A percentile compares a stretch with the other conserved stretches of the same genome.
Conservation (phyloP, 2,797 vertebrate species). For the Danionella dracula region DNA sequence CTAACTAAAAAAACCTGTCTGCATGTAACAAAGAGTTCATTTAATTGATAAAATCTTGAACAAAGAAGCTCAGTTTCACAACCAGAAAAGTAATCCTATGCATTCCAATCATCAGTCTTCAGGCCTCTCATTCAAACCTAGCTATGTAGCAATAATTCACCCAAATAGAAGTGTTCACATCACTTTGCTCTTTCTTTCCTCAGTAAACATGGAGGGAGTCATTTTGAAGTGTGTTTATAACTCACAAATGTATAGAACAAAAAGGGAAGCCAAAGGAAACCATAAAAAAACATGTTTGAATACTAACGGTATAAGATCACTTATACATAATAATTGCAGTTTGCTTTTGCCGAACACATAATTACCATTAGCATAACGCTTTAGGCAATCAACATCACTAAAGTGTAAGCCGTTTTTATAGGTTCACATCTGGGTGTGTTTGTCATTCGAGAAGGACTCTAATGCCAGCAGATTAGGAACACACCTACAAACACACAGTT, state of each 20-base stretch:
- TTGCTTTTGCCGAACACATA: conserved; percentile 5
- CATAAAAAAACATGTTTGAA: too few relatives aligned
- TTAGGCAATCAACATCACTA: not conserved
- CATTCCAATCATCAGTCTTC: conserved; percentile 60
- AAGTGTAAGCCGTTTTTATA: not conserved
- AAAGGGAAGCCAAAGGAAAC: too few relatives aligned
- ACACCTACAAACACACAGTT: not conserved
- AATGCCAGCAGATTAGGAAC: conserved; percentile 10
- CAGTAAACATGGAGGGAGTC: too few relatives aligned
- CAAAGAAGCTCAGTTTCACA: not conserved
- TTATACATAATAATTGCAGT: not conserved
- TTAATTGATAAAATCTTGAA: conserved; percentile 17
- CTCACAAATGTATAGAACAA: too few relatives aligned
- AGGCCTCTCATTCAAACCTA: conserved; percentile 57
- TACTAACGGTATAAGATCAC: too few relatives aligned
- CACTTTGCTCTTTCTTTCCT: too few relatives aligned
- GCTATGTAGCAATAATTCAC: conserved; percentile 56
- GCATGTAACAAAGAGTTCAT: not conserved
- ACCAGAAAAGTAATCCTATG: conserved; percentile 17
- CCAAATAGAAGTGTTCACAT: too few relatives aligned
- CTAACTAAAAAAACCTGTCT: too few relatives aligned
- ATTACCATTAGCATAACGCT: not conserved
- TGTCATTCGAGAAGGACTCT: conserved; percentile 1
- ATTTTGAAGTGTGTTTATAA: too few relatives aligned
- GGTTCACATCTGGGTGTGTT: conserved; percentile 13